phyloP scores from a whole-genome alignment of 2,113 vertebrate species.

The Tragelaphus strepsiceros region DNA sequence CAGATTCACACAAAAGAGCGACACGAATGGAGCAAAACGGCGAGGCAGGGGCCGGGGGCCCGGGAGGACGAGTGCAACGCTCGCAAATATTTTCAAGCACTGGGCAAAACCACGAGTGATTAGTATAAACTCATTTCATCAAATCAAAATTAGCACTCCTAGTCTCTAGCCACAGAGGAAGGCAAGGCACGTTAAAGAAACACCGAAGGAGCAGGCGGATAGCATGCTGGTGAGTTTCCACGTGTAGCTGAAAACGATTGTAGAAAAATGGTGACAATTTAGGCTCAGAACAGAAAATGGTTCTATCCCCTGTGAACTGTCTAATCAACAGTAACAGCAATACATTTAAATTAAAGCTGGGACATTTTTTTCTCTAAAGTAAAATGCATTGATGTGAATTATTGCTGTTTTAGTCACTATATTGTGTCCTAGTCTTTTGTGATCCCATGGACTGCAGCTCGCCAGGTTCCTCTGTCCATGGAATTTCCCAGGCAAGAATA shows the following conservation, averaged over 20 bases:
- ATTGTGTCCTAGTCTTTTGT: neutral
- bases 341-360: neutral
- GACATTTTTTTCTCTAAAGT: neutral
- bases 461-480: neutral
- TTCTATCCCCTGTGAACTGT: neutral
- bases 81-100: conserved; percentile 31
- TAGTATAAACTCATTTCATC: conserved; percentile 8
- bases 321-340: neutral
- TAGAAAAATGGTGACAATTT: conserved; percentile 2
- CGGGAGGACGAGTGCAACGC: conserved; percentile 56
- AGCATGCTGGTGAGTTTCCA: conserved; percentile 55
- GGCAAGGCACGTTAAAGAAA: neutral
- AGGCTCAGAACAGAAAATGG: neutral
- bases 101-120: conserved; percentile 59
- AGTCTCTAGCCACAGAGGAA: conserved; percentile 45
- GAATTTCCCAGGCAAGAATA: neutral
- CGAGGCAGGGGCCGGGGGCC: neutral
- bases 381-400: neutral
- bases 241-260: neutral
- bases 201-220: neutral
- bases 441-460: neutral
- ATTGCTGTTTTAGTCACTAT: neutral
- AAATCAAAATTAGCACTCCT: conserved; percentile 43
- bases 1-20: conserved; percentile 72
- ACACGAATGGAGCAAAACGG: conserved; percentile 61